phyloP scores from a whole-genome alignment of 2,113 vertebrate species.

The Empidonax traillii region DNA sequence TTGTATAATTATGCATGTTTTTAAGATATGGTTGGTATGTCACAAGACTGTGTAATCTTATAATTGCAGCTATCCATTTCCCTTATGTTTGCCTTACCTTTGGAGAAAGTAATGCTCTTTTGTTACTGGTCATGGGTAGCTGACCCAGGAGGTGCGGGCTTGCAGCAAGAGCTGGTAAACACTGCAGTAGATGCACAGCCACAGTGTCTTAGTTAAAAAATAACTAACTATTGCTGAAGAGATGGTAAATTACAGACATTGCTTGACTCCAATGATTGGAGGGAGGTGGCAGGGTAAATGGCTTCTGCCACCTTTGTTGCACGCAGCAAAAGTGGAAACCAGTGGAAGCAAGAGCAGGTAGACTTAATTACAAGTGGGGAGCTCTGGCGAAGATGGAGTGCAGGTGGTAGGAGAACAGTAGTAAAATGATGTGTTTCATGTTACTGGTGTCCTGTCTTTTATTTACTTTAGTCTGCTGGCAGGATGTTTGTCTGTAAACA shows the following conservation, averaged over 20 bases:
- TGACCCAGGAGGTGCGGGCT: neutral
- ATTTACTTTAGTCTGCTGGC: conserved; percentile 39
- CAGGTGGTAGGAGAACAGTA: conserved; percentile 7
- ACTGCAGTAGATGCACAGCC: neutral
- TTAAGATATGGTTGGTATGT: conserved; percentile 21
- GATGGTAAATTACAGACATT: neutral
- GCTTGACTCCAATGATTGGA: neutral
- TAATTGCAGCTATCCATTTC: conserved; percentile 35
- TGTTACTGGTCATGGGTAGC: neutral
- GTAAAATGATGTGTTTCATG: conserved; percentile 26
- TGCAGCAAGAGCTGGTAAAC: neutral
- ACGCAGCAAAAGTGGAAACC: neutral
- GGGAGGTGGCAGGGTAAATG: neutral
- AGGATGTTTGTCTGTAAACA: conserved; percentile 67
- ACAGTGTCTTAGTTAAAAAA: neutral
- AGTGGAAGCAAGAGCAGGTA: neutral
- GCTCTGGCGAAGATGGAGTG: neutral
- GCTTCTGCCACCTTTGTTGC: neutral
- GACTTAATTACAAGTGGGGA: neutral
- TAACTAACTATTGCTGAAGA: neutral
- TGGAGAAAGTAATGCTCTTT: neutral
- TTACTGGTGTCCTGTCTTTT: conserved; percentile 30
- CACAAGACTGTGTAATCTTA: conserved; percentile 12
- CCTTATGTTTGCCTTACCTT: neutral
- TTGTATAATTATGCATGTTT: conserved; percentile 24